A percentile compares a stretch with the other conserved stretches of the same genome.
phyloP scores from a whole-genome alignment of 2,113 vertebrate species.

The Piprites chloris region DNA sequence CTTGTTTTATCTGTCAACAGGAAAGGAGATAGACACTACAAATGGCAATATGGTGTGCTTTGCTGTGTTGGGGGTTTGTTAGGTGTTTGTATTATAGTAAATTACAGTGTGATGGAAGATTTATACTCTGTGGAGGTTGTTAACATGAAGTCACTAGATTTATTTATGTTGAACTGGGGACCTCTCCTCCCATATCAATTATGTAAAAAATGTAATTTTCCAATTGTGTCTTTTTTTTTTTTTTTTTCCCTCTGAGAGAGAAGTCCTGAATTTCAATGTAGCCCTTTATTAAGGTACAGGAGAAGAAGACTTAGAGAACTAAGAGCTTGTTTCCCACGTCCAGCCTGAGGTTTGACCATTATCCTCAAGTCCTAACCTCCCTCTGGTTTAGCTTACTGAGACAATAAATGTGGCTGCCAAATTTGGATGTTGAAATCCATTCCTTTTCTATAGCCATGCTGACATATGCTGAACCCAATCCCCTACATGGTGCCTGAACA shows the following conservation, averaged over 20 bases:
- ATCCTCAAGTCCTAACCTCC: background rate
- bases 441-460: background rate
- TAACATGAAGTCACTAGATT: background rate
- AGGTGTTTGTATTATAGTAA: background rate
- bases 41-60: background rate
- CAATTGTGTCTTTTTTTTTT: background rate
- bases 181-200: background rate
- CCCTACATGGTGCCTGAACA: background rate
- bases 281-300: background rate
- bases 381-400: background rate
- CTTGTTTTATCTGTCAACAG: constrained; percentile 8
- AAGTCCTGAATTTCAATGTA: background rate
- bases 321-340: background rate
- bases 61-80: background rate
- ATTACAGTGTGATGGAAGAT: background rate
- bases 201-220: background rate
- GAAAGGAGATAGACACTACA: background rate
- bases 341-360: background rate
- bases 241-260: background rate
- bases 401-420: background rate
- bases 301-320: background rate
- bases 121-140: background rate
- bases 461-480: background rate
- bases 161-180: background rate
- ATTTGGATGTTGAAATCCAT: background rate